These are phyloP conservation scores for Lophotis ruficrista DNA, from an alignment of 2,113 vertebrate genomes.

Conservation along the genomic window DNA sequence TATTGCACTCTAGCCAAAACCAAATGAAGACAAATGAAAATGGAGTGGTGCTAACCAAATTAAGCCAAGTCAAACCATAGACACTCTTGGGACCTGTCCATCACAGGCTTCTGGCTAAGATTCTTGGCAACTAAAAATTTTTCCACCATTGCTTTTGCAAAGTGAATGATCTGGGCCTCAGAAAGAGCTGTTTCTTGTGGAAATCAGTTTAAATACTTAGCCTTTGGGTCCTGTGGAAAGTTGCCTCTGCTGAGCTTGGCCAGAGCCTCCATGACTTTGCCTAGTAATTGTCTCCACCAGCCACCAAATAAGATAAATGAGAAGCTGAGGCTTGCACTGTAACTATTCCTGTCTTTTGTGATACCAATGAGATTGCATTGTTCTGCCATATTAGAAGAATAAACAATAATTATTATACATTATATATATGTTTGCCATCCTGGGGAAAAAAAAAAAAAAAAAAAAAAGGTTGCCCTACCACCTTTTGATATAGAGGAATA, in stretches of 20 bases:
- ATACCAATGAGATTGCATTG: background rate
- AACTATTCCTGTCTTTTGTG: constrained; percentile 7
- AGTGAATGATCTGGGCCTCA: background rate
- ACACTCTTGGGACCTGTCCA: background rate
- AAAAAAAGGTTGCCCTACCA: background rate
- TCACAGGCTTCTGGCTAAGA: constrained; percentile 27
- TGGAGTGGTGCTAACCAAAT: background rate
- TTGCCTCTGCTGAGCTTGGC: constrained; percentile 1
- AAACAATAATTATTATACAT: background rate
- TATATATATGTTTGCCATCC: background rate
- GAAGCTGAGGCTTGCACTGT: background rate
- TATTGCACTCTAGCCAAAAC: constrained; percentile 33
- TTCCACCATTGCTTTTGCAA: constrained; percentile 22
- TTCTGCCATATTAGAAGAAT: background rate
- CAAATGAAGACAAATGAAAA: constrained; percentile 56
- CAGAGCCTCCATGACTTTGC: background rate
- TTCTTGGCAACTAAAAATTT: background rate
- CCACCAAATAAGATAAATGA: constrained; percentile 8
- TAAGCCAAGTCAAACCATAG: constrained; percentile 22
- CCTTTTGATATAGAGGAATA: background rate
- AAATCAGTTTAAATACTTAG: constrained; percentile 31
- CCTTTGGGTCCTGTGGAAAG: constrained; percentile 9
- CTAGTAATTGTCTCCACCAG: background rate
- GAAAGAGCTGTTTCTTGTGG: constrained; percentile 33
- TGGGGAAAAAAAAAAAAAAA: background rate